Evolutionary conservation across 2,113 vertebrate species (phyloP), one percentile per base, ranked within the genome.

Genomic region (Lates calcarifer): DNA sequence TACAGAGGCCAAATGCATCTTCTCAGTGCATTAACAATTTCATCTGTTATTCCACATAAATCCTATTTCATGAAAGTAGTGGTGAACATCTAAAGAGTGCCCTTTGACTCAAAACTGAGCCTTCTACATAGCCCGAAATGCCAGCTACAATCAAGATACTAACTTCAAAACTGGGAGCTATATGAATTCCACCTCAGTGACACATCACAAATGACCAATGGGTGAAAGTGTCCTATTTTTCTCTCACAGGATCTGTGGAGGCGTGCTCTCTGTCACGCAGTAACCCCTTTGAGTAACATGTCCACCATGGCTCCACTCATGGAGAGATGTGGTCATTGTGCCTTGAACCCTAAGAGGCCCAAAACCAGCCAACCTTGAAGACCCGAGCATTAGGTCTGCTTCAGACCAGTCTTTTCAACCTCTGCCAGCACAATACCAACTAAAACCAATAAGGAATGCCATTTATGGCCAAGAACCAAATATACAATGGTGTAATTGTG

Each of bases 331-430:
- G 81, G 83, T 89, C 91, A 90, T 93, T 91, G 89, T 93, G 81
- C 75, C 77, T 45, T 56, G 62, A 85, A 84, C 78, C 81, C 87
- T 56, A 62, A 88, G 84, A 88, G 88, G 86, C 87, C 86, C 84
- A 73, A 71, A 91, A 82, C 37, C 92, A 91, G 86, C 85, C 91
- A 90, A 88, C 92, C 92, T 79, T 81, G 81, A 89, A 90, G 86
- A 91, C 80, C 83, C 31, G 11, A 74, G 81, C 82, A 90, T 93
- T 84, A 84, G 85, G 88, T 85, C 84, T 17, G 74, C 77, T 86
- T 91, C 86, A 88, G 70, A 81, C 79, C 60, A 17, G 68, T 77
- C 88, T 88, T 90, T 94, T 92, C 86, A 91, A 82, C 85, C 60
- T 87, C 62, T 73, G 72, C 81, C 74, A 86, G 76, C 77, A 87